Evolutionary conservation across 2,888 invertebrate genomes (phyloP), one percentile per base, ranked within the genome.

Genomic region (Sarcophaga caerulescens): DNA sequence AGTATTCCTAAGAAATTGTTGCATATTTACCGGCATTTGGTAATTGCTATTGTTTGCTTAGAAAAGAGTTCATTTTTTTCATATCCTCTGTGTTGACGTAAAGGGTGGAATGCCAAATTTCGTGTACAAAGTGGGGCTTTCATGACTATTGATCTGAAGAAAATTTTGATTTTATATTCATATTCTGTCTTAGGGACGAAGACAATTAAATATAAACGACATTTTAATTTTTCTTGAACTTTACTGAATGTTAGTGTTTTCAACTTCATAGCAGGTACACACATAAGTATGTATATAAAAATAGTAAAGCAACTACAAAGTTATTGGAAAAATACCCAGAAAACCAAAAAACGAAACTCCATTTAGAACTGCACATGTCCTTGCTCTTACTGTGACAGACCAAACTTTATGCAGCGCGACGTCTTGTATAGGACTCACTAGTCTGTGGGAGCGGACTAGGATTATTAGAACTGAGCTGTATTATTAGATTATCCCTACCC

Each of bases 21-120:
- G 86, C 86, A 86, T 69, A 78, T 75, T 86, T 86, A 57, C 86
- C 86, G 86, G 86, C 86, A 45, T 84, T 86, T 78, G 44, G 17
- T 25, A 59, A n/a, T 69, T 52, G 68, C 76, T 73, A 70, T 71
- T 70, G 52, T 45, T 6, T 45, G 19, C 10, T 44, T 10, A 21
- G 62, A 52, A 44, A 52, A 70, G 14, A 70, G 23, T 14, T 4
- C 5, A 23, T 1, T 12, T 14, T 12, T 52, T 71, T 52, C 70
- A 11, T 63, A 35, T 35, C 35, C 35, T 35, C 35, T 35, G 35
- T 19, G 25, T 0, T 57, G 11, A 25, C 5, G 14, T 19, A 60
- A 52, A 17, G 52, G 52, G 17, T 52, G 17, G 52, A 52, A 52
- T 3, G 10, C 1, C 52, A 52, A 52, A 52, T 52, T 14, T 12